A percentile compares a stretch with the other conserved stretches of the same genome.
phyloP scores from a whole-genome alignment of 2,888 invertebrate species.

The Thumatha senex region DNA sequence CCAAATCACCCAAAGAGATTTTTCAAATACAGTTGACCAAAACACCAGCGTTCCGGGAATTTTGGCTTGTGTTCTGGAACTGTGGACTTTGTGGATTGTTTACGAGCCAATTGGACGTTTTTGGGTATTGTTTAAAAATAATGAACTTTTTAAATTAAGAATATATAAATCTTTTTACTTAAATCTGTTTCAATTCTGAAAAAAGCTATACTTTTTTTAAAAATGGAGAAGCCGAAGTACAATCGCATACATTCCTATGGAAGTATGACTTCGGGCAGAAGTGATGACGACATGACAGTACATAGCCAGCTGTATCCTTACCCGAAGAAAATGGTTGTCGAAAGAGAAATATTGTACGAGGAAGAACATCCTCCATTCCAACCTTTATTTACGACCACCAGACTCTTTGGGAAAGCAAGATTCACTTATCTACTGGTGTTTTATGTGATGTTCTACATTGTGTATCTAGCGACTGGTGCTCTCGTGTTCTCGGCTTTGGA shows the following conservation, averaged over 20 bases:
- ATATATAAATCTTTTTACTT: not conserved
- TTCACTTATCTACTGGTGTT: slow-evolving; percentile 79
- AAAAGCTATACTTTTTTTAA: slow-evolving; percentile 15
- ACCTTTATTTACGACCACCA: slow-evolving; percentile 66
- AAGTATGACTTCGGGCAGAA: slow-evolving; percentile 67
- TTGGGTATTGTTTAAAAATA: slow-evolving; percentile 12
- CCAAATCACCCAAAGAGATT: slow-evolving; percentile 76
- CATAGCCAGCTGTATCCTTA: slow-evolving; percentile 74
- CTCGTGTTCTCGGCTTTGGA: slow-evolving; percentile 87
- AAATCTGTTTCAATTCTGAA: not conserved
- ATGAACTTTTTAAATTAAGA: not conserved
- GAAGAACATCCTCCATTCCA: slow-evolving; percentile 74
- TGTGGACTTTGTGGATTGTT: slow-evolving; percentile 18
- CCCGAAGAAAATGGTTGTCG: slow-evolving; percentile 70
- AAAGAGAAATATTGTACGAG: slow-evolving; percentile 71
- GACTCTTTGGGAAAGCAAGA: slow-evolving; percentile 79
- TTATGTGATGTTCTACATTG: slow-evolving; percentile 83
- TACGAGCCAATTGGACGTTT: slow-evolving; percentile 39
- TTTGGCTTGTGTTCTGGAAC: slow-evolving; percentile 54
- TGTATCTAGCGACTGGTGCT: slow-evolving; percentile 86
- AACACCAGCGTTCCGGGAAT: slow-evolving; percentile 52
- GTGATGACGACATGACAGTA: slow-evolving; percentile 76
- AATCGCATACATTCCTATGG: slow-evolving; percentile 72
- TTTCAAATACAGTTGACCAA: slow-evolving; percentile 81
- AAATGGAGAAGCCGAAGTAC: slow-evolving; percentile 62